Percentiles rank a stretch among this genome's conserved stretches.
Conservation (phyloP, 2,797 vertebrate species). For the Microcaecilia unicolor region DNA sequence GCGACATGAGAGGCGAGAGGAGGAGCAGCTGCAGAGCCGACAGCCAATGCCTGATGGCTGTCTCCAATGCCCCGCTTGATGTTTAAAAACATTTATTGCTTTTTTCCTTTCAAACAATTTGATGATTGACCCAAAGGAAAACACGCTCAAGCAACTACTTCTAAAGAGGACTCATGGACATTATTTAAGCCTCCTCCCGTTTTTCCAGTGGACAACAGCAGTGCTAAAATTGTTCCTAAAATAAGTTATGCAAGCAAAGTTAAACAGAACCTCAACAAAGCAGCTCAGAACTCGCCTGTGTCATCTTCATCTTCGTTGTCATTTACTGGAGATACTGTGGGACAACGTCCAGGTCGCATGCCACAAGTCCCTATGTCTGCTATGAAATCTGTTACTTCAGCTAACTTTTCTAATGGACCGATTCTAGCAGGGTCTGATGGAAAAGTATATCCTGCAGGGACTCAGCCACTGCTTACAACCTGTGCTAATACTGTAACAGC, state of each 20-base stretch:
- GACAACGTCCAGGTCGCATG: too few species aligned
- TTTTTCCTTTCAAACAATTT: slow-evolving; percentile 84
- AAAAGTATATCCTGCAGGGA: slow-evolving; percentile 60
- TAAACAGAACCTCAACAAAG: slow-evolving; percentile 99
- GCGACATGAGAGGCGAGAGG: too few species aligned
- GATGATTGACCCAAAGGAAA: slow-evolving; percentile 91
- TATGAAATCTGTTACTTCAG: slow-evolving; percentile 95
- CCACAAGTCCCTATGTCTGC: slow-evolving; percentile 92
- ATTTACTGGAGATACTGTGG: slow-evolving; percentile 68
- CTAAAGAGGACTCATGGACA: slow-evolving; percentile 97
- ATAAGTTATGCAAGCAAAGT: slow-evolving; percentile 99
- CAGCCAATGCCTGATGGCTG: too few species aligned
- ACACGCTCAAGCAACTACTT: slow-evolving; percentile 53
- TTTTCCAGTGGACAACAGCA: slow-evolving; percentile 98
- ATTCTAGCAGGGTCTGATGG: slow-evolving; percentile 73
- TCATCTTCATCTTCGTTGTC: slow-evolving; percentile 59
- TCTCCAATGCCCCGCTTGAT: too few species aligned
- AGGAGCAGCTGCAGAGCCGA: too few species aligned
- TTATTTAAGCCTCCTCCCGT: slow-evolving; percentile 95
- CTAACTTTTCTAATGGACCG: slow-evolving; percentile 89
- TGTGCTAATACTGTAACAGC: slow-evolving; percentile 77
- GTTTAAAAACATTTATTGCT: too few species aligned
- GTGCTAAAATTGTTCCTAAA: slow-evolving; percentile 98
- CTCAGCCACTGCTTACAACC: slow-evolving; percentile 77
- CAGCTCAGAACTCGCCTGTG: slow-evolving; percentile 63